Base-by-base conservation (phyloP, 1,140 invertebrate species). In the Vanessa atalanta region DNA sequence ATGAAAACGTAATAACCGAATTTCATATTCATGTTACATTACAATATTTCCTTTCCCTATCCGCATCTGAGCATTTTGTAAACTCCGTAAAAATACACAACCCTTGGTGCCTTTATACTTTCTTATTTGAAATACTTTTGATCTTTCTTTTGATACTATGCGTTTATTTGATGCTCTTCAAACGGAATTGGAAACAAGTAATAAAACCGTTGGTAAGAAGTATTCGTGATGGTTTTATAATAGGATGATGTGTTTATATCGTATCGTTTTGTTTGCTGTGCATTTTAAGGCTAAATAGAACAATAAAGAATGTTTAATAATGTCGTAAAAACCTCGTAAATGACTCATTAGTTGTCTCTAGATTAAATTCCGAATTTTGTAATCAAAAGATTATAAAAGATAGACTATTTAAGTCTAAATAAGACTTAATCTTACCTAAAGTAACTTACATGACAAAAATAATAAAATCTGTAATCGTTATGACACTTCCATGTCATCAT, bases 141-240 rank as follows among this genome's bases (percentile, higher is more conserved):
- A 90, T 90, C 86, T 89, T 84, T 81, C 82, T 79, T 87, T 85
- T 85, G 81, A 87, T 87, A 84, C 77, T 83, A 85, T 83, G 86
- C 88, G 84, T 86, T 86, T 85, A 86, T 85, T 88, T 87, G 83
- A 83, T 81, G 72, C 82, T 78, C 73, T 75, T 65, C 69, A 79
- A 78, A 61, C 81, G 78, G 75, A 83, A 88, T 85, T 82, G 81
- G 84, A 86, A 74, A 69, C 48, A 61, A 26, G 60, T 61, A 51
- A 73, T 47, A 50, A 63, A 57, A 68, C 37, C 31, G 26, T 31
- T 6, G 26, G 13, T 57, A 51, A 51, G 23, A 57, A 47, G 53
- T 16, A 23, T 51, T 68, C 23, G 5, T 51, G 12, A 26, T 51
- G 51, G 51, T 57, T 48, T 68, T 68, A 51, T 68, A 48, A 23